A percentile compares a stretch with the other conserved stretches of the same genome.
Evolutionary conservation across 2,888 invertebrate genomes (phyloP).

Genomic region (Lumbricus terrestris): DNA sequence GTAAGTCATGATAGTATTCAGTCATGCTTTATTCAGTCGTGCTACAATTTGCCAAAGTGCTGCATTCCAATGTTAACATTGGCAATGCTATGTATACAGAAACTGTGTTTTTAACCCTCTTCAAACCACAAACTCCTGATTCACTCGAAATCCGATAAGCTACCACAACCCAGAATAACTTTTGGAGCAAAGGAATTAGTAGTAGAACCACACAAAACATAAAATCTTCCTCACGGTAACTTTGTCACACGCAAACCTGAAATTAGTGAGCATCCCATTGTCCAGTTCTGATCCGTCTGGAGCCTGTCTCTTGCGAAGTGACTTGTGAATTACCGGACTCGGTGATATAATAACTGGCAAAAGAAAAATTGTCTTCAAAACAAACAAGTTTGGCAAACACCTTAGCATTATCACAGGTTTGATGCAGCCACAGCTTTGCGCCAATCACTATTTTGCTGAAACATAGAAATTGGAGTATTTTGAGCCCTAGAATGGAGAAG

Average conservation of each 20-base stretch:
- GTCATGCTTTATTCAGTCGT: too few relatives aligned
- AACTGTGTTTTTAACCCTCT: neutral
- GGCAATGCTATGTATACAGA: neutral
- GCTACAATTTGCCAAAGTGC: neutral
- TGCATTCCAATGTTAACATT: neutral
- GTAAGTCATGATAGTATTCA: too few relatives aligned
- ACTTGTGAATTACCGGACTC: neutral
- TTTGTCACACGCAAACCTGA: neutral
- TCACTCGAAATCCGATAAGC: neutral
- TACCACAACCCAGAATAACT: neutral
- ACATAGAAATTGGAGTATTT: neutral
- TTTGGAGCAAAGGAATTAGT: neutral
- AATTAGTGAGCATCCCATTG: neutral
- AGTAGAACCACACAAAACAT: neutral
- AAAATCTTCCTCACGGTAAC: neutral
- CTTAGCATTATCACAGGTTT: neutral
- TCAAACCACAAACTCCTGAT: neutral
- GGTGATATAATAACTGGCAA: slow-evolving; percentile 9
- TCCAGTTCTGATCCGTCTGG: slow-evolving; percentile 4
- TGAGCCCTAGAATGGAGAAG: neutral
- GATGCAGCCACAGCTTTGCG: neutral
- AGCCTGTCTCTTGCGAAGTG: slow-evolving; percentile 7
- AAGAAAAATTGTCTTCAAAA: neutral
- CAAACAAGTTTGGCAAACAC: neutral
- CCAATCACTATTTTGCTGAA: neutral